Evolutionary conservation across 2,113 vertebrate genomes (phyloP), one percentile per base, ranked within the genome.

Genomic region (Podocnemis expansa): DNA sequence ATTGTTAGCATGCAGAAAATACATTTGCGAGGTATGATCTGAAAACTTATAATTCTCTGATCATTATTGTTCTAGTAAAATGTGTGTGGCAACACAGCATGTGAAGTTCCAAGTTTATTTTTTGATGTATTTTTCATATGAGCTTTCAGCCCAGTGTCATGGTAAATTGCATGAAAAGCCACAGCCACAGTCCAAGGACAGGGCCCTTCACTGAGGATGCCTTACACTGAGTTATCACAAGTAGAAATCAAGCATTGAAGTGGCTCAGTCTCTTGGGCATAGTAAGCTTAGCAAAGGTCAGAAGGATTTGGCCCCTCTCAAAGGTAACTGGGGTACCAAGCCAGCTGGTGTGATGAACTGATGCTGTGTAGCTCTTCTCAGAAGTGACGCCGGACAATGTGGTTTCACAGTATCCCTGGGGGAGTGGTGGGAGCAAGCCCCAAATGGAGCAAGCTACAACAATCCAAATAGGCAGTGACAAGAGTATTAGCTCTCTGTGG

Each of bases 231-330:
- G 78, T 79, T 31, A 24, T 45, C 45, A 19, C n/a, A 43, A 75
- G 73, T 27, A 43, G 73, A 41, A 45, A 43, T 0, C 1, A 2
- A 52, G 38, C 0, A 0, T 0, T 0, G 85, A 31, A 70, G 4
- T 38, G n/a, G 24, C 12, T 91, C 49, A 51, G 49, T 51, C 49
- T 78, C 56, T 83, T 58, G n/a, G 41, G 81, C 56, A 29, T 0
- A 0, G 85, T 16, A n/a, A 56, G 5, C 1, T 6, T 0, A 4
- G 22, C 38, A 49, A 14, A 13, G 5, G 11, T 76, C 4, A 56
- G 89, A 88, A n/a, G 24, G 19, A 22, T 19, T 75, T 60, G 73
- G 24, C 84, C 29, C 88, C 89, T n/a, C n/a, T n/a, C n/a, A 41
- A n/a, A 29, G 17, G 29, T 13, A 3, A 2, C 0, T 0, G 21